phyloP scores from a whole-genome alignment of 2,888 invertebrate genomes.

The Amiota mariae region DNA sequence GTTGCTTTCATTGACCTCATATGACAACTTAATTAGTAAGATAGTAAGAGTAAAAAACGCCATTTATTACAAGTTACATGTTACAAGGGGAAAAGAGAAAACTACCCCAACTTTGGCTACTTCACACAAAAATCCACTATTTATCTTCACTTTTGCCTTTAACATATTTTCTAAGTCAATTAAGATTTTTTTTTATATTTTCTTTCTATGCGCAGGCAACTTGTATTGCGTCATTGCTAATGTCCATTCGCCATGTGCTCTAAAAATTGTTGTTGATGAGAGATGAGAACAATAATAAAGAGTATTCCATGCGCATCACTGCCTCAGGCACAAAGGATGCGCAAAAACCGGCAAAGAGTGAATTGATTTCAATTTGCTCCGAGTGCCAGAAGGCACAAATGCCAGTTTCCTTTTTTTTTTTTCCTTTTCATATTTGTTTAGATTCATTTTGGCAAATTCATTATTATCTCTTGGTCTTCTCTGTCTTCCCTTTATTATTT shows the following conservation, averaged over 20 bases:
- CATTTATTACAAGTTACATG: background rate
- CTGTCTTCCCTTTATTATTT: background rate
- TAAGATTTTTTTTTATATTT: background rate
- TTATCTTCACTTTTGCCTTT: conserved; percentile 6
- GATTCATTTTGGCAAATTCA: background rate
- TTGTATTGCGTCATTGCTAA: conserved; percentile 3
- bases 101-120: background rate
- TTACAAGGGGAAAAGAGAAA: background rate
- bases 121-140: conserved; percentile 3
- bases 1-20: conserved; percentile 8
- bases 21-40: conserved; percentile 17
- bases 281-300: background rate
- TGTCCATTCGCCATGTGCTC: conserved; percentile 10
- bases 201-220: no score
- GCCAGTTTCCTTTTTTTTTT: conserved; percentile 24
- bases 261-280: background rate
- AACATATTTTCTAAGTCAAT: conserved; percentile 16
- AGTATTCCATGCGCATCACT: conserved; percentile 24
- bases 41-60: background rate
- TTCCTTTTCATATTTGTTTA: background rate
- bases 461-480: background rate
- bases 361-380: conserved; percentile 50
- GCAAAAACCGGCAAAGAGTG: conserved; percentile 23
- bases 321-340: conserved; percentile 30
- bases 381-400: conserved; percentile 48